phyloP scores from a whole-genome alignment of 2,888 invertebrate genomes.

The Camptogramma bilineatum region DNA sequence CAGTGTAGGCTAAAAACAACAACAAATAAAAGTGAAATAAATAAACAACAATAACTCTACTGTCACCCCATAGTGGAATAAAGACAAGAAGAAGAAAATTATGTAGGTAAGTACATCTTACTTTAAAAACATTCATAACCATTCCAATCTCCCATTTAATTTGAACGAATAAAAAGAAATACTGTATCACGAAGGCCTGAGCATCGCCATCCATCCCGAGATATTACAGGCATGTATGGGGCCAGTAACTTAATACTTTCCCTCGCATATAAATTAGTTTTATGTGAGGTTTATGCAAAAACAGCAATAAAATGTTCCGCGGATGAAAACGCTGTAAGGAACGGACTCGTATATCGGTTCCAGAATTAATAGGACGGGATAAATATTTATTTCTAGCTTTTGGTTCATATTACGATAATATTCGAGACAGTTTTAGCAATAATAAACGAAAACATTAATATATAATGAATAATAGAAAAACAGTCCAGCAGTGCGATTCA shows the following conservation, averaged over 20 bases:
- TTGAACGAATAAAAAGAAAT: slow-evolving; percentile 10
- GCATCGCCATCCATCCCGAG: slow-evolving; percentile 20
- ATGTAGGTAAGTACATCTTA: no score
- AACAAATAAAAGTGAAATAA: no score
- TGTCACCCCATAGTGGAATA: no score
- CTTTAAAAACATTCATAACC: neutral
- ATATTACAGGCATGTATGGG: slow-evolving; percentile 34
- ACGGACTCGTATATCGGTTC: slow-evolving; percentile 21
- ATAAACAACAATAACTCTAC: no score
- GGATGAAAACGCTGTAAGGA: slow-evolving; percentile 54
- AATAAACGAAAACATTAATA: no score
- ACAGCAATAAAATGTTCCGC: slow-evolving; percentile 69
- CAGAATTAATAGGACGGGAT: slow-evolving; percentile 21
- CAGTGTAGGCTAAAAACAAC: no score
- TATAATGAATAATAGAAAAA: no score
- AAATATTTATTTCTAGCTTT: slow-evolving; percentile 12
- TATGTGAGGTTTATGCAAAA: slow-evolving; percentile 74
- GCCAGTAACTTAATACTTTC: slow-evolving; percentile 35
- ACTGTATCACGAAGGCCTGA: slow-evolving; percentile 6
- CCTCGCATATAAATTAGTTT: slow-evolving; percentile 67
- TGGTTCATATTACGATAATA: neutral
- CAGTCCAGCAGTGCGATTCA: no score
- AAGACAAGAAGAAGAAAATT: no score
- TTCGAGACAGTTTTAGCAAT: neutral
- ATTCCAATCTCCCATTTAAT: neutral